Conservation (phyloP, 2,797 vertebrate species). For the Apodemus agrarius region DNA sequence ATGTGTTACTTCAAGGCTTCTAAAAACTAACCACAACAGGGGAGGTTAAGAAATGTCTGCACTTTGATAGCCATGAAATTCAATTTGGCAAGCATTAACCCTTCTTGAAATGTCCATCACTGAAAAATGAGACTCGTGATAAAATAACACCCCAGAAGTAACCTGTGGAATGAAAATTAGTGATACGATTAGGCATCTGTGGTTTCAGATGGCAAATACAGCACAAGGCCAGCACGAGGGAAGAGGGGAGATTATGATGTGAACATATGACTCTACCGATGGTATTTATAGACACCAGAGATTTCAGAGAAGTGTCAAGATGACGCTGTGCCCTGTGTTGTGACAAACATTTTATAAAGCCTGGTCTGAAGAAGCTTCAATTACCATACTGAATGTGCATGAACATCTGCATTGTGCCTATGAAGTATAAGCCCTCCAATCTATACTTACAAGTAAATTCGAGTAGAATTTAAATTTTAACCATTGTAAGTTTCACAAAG, state of each 20-base stretch:
- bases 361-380: neutral
- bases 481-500: constrained; percentile 40
- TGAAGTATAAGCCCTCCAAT: neutral
- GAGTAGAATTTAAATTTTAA: neutral
- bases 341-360: neutral
- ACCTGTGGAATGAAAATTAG: neutral
- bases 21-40: neutral
- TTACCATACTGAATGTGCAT: neutral
- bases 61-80: neutral
- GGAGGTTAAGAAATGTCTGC: neutral
- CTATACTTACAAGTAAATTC: neutral
- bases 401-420: neutral
- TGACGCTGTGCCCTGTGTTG: neutral
- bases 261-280: neutral
- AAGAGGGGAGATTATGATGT: neutral
- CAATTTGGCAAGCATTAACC: neutral
- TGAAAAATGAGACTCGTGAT: neutral
- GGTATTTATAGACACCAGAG: neutral
- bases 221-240: neutral
- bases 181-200: neutral
- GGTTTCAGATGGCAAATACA: neutral
- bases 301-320: neutral
- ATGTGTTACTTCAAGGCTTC: neutral
- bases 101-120: neutral
- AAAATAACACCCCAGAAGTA: neutral